These are phyloP conservation scores for Eumaeus atala DNA, from an alignment of 1,140 invertebrate species.

Conservation along the genomic window DNA sequence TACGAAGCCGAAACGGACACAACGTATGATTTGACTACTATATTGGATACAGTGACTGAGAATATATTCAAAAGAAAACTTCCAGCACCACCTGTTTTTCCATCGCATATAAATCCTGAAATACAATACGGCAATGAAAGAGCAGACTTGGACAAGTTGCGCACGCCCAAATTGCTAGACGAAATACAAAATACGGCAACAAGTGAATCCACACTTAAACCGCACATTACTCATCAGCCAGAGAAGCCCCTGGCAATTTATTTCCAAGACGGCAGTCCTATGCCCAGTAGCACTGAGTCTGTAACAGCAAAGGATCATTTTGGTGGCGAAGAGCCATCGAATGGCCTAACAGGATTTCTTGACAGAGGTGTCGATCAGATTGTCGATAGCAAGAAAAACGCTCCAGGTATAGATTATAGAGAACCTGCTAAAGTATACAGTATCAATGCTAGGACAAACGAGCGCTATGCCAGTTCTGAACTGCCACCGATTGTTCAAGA, in stretches of 20 bases:
- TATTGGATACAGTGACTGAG: conserved; percentile 34
- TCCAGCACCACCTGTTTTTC: conserved; percentile 60
- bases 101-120: conserved; percentile 62
- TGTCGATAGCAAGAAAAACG: no score
- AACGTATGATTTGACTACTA: conserved; percentile 38
- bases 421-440: conserved; percentile 2
- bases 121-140: conserved; percentile 71
- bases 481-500: conserved; percentile 37
- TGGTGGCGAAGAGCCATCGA: conserved; percentile 46
- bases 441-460: not conserved
- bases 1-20: conserved; percentile 50
- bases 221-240: conserved; percentile 63
- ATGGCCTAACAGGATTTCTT: conserved; percentile 30
- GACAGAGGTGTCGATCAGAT: no score
- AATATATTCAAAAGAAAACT: conserved; percentile 37
- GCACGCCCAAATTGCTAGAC: conserved; percentile 48
- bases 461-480: not conserved
- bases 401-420: conserved; percentile 9
- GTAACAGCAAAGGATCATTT: conserved; percentile 43
- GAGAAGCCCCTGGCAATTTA: conserved; percentile 60
- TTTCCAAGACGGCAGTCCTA: conserved; percentile 44
- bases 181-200: conserved; percentile 28
- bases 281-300: conserved; percentile 41
- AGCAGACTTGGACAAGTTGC: conserved; percentile 42
- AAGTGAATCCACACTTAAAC: conserved; percentile 53